Conservation (phyloP, 2,113 vertebrate species). For the Mustela nigripes region DNA sequence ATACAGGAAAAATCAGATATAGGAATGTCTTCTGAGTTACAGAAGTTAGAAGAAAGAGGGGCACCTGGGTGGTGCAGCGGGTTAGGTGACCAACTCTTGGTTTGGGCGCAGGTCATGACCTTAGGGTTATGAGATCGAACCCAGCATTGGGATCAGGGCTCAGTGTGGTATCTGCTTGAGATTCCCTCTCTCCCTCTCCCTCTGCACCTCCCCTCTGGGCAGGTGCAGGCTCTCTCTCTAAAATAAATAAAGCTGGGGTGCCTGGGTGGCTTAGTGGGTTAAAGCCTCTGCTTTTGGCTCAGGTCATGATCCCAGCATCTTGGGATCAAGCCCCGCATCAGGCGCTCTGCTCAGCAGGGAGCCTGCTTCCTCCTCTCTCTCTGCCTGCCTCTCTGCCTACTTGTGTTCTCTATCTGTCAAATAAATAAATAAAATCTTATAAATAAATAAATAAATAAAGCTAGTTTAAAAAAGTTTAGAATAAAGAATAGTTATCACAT, state of each 20-base stretch:
- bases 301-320: too few relatives aligned
- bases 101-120: not conserved
- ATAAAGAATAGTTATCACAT: not conserved
- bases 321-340: too few relatives aligned
- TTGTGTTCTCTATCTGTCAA: too few relatives aligned
- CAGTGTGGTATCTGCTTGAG: not conserved
- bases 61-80: too few relatives aligned
- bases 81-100: not conserved
- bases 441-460: too few relatives aligned
- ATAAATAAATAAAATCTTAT: too few relatives aligned
- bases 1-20: not conserved
- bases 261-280: too few relatives aligned
- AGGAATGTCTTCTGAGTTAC: conserved; percentile 11
- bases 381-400: too few relatives aligned
- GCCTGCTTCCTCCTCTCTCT: too few relatives aligned
- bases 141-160: not conserved
- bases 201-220: not conserved
- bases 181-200: not conserved
- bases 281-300: too few relatives aligned
- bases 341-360: too few relatives aligned
- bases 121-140: not conserved
- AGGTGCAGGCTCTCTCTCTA: fast-evolving
- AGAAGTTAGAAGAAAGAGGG: not conserved
- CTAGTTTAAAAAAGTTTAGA: not conserved
- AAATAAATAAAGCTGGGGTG: too few relatives aligned